These are phyloP conservation scores for Zoanthus sociatus DNA, from an alignment of 92 coral and sea anemone genomes.

Conservation along the genomic window DNA sequence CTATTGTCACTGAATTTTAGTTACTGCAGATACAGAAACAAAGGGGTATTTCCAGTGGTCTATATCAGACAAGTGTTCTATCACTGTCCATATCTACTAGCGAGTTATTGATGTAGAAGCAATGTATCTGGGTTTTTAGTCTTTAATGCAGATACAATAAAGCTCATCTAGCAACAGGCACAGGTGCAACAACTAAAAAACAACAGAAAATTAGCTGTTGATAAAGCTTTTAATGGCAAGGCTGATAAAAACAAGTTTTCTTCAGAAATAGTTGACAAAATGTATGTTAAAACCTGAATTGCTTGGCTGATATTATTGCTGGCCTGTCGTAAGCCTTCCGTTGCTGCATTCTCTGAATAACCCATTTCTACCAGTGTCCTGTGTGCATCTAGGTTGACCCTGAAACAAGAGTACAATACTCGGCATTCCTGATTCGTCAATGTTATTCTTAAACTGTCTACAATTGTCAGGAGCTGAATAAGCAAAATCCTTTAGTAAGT, in stretches of 20 bases:
- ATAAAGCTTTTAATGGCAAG: background rate
- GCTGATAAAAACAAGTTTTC: background rate
- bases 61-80: background rate
- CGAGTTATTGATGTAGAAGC: too few species aligned
- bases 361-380: conserved; percentile 85
- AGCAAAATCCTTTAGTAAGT: too few species aligned
- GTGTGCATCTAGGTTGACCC: conserved; percentile 81
- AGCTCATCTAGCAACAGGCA: too few species aligned
- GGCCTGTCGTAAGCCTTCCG: conserved; percentile 81
- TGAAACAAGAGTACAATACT: background rate
- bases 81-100: too few species aligned
- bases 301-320: conserved; percentile 88
- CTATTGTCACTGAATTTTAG: background rate
- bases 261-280: background rate
- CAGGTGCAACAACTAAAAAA: too few species aligned
- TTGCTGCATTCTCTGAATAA: conserved; percentile 70
- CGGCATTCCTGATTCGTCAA: background rate
- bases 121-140: too few species aligned
- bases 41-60: background rate
- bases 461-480: too few species aligned
- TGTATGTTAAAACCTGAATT: conserved; percentile 71
- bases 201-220: too few species aligned
- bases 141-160: too few species aligned
- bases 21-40: background rate
- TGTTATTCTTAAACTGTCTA: too few species aligned